Percentiles rank a stretch among this genome's conserved stretches.
Evolutionary conservation across 2,113 vertebrate species (phyloP).

Genomic region (Seriola dumerili): DNA sequence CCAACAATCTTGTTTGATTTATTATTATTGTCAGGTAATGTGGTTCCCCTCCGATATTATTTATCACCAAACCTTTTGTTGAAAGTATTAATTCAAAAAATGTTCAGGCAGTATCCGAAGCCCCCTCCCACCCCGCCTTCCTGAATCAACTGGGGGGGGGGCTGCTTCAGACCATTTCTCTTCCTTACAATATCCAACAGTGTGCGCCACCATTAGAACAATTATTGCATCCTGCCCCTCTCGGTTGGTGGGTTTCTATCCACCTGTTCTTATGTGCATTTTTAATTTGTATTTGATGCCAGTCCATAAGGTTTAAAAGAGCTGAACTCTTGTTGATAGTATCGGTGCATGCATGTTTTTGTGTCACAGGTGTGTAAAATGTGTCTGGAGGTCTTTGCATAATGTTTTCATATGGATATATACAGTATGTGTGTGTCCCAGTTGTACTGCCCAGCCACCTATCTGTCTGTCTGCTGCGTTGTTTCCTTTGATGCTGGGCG

Average conservation of each 20-base stretch:
- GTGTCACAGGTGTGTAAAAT: neutral
- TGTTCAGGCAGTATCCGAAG: neutral
- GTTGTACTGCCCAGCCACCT: constrained; percentile 38
- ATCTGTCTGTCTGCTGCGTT: constrained; percentile 36
- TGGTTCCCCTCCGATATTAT: too few species aligned
- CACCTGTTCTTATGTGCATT: neutral
- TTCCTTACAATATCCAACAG: too few species aligned
- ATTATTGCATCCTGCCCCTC: too few species aligned
- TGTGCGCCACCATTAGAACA: too few species aligned
- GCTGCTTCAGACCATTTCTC: too few species aligned
- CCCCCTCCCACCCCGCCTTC: too few species aligned
- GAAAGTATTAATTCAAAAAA: neutral
- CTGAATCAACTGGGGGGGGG: too few species aligned
- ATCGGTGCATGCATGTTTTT: neutral
- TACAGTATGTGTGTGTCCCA: constrained; percentile 26
- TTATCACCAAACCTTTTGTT: too few species aligned
- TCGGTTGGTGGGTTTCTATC: neutral
- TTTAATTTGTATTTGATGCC: too few species aligned
- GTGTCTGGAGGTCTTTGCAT: neutral
- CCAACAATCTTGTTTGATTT: neutral
- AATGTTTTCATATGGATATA: neutral
- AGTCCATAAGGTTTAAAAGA: neutral
- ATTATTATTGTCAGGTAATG: neutral
- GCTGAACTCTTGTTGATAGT: neutral
- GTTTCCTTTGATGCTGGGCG: constrained; percentile 72